Conservation (phyloP, 2,113 vertebrate genomes). For the Ceuthmochares aereus region DNA sequence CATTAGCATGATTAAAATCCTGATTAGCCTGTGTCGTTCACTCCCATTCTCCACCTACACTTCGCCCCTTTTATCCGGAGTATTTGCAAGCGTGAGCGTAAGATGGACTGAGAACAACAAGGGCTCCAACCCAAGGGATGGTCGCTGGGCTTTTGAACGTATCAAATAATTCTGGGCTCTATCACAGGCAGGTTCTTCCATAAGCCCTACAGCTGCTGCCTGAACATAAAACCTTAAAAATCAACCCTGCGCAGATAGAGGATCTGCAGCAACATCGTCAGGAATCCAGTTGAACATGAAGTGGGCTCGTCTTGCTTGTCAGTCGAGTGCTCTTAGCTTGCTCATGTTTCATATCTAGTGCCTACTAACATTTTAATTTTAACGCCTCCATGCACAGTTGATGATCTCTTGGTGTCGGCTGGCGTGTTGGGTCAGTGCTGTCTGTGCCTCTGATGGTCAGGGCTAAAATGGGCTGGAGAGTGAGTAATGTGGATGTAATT, state of each 20-base stretch:
- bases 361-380: background rate
- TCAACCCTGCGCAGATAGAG: background rate
- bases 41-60: conserved; percentile 38
- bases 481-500: accelerated
- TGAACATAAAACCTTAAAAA: background rate
- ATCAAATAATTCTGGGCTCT: background rate
- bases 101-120: background rate
- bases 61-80: background rate
- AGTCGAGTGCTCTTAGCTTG: background rate
- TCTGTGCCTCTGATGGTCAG: background rate
- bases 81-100: background rate
- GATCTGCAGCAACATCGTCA: background rate
- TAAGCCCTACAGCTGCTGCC: background rate
- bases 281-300: background rate
- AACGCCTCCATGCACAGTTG: background rate
- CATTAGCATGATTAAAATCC: conserved; percentile 61
- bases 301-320: background rate
- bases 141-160: background rate
- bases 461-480: background rate
- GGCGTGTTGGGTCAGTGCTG: background rate
- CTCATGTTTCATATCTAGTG: accelerated
- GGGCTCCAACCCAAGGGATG: background rate
- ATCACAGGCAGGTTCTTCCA: background rate
- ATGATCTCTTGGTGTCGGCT: accelerated
- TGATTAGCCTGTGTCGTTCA: conserved; percentile 53